Base-by-base conservation (phyloP, 2,888 invertebrate species). In the Hanleya hanleyi region DNA sequence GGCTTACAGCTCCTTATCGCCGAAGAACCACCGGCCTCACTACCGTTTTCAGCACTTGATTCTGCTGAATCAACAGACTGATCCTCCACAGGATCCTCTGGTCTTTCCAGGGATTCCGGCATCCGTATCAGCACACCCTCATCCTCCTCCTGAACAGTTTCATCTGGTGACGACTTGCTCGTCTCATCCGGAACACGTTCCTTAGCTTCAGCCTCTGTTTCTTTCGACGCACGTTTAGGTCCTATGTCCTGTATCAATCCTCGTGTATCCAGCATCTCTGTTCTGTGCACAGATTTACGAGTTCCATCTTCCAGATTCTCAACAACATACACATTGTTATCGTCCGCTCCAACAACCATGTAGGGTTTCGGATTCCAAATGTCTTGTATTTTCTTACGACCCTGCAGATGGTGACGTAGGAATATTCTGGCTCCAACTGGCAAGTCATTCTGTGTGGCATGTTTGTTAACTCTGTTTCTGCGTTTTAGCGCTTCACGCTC, bases 401-500 rank as follows among this genome's bases (percentile, higher is more conserved):
- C 67, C 29, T 32, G 26, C n/a, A 18, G 41, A 41, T 41, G 67
- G 67, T 67, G 37, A 12, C 51, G 67, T 26, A 67, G 7, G n/a
- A 67, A 67, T 9, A 67, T 47, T 12, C 67, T 26, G 5, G 41
- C 26, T 12, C 67, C 67, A 29, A 67, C 36, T 32, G 41, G 9
- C 41, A 67, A 41, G 32, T 7, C 29, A 9, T 33, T 26, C 12
- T 67, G 41, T 32, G 12, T 41, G 0, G 12, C 41, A n/a, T 49
- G 22, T 22, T 65, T 15, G 65, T 65, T 37, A n/a, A 33, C 22
- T n/a, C 65, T 33, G 9, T 9, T 33, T 22, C 33, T 12, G 15
- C 65, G 65, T 33, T 22, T 33, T 22, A 65, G 22, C 15, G 65
- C 70, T 22, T 65, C 65, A 26, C 37, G 66, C 66, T 70, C 70